Base-by-base conservation (phyloP, 2,888 invertebrate genomes). In the Xanthia icteritia region DNA sequence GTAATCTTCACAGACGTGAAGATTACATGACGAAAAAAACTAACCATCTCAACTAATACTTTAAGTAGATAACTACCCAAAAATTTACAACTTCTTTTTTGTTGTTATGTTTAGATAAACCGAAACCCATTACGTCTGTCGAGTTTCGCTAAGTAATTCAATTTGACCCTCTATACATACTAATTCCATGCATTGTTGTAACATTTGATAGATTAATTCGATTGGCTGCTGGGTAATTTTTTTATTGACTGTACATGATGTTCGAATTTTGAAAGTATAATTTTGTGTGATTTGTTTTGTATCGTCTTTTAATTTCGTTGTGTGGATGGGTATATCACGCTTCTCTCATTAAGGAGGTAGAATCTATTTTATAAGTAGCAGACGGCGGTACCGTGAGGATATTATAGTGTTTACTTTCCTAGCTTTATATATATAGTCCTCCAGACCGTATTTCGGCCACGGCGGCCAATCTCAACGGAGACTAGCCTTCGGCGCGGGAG, bases 151-250 rank as follows among this genome's bases (percentile, higher is more conserved):
- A 51, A 9, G 9, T 51, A 51, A 23, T 51, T 51, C 2, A 23
- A 23, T 51, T 23, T 51, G 51, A 51, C 3, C 51, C 23, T 9
- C 9, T 51, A 39, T 8, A 68, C 20, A 6, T 60, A 68, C 60
- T 68, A 56, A 58, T 68, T 68, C 68, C 20, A 58, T 68, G 17
- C 68, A 68, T 56, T 68, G 78, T 69, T 74, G 63, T 45, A 76
- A 39, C 54, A 67, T 86, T 83, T 84, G 86, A 84, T 83, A 86
- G 72, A 84, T 80, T 86, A 83, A 84, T 86, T 83, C 84, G 84
- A 77, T 83, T 83, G 76, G 84, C 76, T 79, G 73, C 72, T 85
- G 61, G 82, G 71, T 56, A 23, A 9, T 85, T 82, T 82, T 83
- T 84, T 75, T 66, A 72, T 39, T 73, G 79, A 68, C 86, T 67